A percentile compares a stretch with the other conserved stretches of the same genome.
Conservation (phyloP, 2,113 vertebrate species). For the Oncorhynchus keta region DNA sequence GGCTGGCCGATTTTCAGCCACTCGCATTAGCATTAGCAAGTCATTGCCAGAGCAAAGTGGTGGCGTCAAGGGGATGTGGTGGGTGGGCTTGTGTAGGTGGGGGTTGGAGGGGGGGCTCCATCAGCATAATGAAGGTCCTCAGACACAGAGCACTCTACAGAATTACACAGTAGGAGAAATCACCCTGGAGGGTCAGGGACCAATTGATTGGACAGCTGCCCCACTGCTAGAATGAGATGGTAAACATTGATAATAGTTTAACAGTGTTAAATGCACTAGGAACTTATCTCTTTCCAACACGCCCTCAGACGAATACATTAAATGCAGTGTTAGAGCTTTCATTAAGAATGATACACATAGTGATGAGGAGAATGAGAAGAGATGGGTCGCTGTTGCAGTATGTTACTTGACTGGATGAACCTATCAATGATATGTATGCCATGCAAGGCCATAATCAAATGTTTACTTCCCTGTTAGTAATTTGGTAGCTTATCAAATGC, state of each 20-base stretch:
- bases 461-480: no score
- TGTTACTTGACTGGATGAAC: no score
- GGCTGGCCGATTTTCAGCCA: background rate
- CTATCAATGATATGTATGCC: no score
- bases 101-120: background rate
- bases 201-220: constrained; percentile 11
- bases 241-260: constrained; percentile 1
- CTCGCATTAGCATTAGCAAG: background rate
- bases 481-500: no score
- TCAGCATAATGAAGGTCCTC: constrained; percentile 8
- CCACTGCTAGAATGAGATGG: constrained; percentile 2
- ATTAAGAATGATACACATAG: background rate
- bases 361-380: no score
- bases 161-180: constrained; percentile 7
- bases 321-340: background rate
- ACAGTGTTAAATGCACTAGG: background rate
- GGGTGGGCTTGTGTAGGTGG: background rate
- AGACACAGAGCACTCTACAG: constrained; percentile 13
- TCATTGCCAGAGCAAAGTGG: background rate
- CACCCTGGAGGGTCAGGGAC: constrained; percentile 1
- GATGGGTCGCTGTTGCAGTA: no score
- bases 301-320: background rate
- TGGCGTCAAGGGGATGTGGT: background rate
- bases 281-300: background rate
- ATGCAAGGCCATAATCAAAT: no score